phyloP scores from a whole-genome alignment of 2,888 invertebrate genomes.

The Dromius quadrimaculatus region DNA sequence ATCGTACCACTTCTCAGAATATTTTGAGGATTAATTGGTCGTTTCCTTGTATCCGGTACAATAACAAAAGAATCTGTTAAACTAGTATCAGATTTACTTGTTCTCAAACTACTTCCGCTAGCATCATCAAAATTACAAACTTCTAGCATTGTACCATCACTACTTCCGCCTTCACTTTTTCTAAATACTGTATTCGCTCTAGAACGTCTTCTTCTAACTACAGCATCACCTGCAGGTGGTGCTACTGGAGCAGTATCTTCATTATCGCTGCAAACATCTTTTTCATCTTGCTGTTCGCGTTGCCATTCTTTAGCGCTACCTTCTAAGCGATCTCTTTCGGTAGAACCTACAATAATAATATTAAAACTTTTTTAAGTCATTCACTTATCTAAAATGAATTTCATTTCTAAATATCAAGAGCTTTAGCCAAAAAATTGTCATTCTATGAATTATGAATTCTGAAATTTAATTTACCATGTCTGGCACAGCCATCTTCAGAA shows the following conservation, averaged over 20 bases:
- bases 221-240: slow-evolving; percentile 65
- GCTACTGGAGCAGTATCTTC: slow-evolving; percentile 66
- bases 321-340: slow-evolving; percentile 58
- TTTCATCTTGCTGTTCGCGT: slow-evolving; percentile 77
- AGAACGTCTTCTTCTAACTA: slow-evolving; percentile 73
- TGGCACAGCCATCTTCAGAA: slow-evolving; percentile 73
- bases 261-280: slow-evolving; percentile 78
- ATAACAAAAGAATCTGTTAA: slow-evolving; percentile 91
- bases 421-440: too few species aligned
- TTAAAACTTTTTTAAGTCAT: too few species aligned
- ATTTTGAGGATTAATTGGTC: slow-evolving; percentile 65
- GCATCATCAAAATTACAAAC: slow-evolving; percentile 62
- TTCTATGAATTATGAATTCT: too few species aligned
- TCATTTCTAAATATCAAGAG: too few species aligned
- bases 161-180: slow-evolving; percentile 76
- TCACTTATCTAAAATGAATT: too few species aligned
- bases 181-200: slow-evolving; percentile 76
- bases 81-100: slow-evolving; percentile 92
- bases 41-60: slow-evolving; percentile 72
- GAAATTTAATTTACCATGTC: too few species aligned
- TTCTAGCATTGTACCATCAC: slow-evolving; percentile 64
- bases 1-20: slow-evolving; percentile 62
- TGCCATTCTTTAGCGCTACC: slow-evolving; percentile 78
- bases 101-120: slow-evolving; percentile 72
- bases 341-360: too few species aligned